Conservation (phyloP, 2,797 vertebrate genomes). For the Otolemur crassicaudatus region DNA sequence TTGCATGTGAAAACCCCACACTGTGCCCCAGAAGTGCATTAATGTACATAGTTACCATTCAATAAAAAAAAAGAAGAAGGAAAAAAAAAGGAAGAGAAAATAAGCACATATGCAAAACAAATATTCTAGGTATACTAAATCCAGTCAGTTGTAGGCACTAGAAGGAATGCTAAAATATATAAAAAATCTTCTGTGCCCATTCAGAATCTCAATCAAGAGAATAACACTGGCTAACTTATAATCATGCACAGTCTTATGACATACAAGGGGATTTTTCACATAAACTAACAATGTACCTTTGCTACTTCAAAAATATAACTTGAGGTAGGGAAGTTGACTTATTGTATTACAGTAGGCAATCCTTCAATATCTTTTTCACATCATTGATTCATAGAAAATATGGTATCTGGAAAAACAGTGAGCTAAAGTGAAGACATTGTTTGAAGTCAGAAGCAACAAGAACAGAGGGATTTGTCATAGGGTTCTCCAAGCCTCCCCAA, state of each 20-base stretch:
- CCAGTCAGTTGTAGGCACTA: neutral
- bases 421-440: neutral
- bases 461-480: neutral
- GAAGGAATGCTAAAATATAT: neutral
- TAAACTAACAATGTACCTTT: neutral
- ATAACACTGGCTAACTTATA: neutral
- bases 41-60: too few species aligned
- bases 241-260: neutral
- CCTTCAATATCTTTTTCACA: neutral
- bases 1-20: too few species aligned
- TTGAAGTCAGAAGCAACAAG: neutral
- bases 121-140: neutral
- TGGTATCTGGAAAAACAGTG: neutral
- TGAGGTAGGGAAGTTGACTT: neutral
- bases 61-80: too few species aligned
- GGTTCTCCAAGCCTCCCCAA: neutral
- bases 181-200: neutral
- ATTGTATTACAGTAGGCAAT: neutral
- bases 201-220: neutral
- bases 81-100: too few species aligned
- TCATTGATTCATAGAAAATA: neutral
- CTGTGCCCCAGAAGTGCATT: too few species aligned
- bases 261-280: neutral
- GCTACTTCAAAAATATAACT: neutral
- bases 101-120: neutral